Percentiles rank a stretch among this genome's conserved stretches.
phyloP scores from a whole-genome alignment of 2,888 invertebrate genomes.

The Chloroclystis v-ata region DNA sequence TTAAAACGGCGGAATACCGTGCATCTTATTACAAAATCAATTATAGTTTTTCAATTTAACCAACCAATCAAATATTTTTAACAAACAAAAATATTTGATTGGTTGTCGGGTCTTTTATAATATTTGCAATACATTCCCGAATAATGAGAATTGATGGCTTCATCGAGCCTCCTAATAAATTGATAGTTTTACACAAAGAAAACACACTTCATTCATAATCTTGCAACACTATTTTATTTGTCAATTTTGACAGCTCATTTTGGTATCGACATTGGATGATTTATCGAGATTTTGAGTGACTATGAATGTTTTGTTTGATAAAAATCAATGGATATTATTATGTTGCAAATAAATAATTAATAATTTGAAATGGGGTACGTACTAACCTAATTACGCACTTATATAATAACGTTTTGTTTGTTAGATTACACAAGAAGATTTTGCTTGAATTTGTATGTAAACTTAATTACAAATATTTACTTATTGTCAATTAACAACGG shows the following conservation, averaged over 20 bases:
- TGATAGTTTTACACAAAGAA: constrained; percentile 45
- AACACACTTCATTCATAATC: constrained; percentile 45
- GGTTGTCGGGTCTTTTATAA: not conserved
- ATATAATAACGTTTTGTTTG: too few species aligned
- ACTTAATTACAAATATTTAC: too few species aligned
- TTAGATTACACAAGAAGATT: too few species aligned
- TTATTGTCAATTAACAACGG: too few species aligned
- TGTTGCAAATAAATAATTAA: not conserved
- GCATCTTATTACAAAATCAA: too few species aligned
- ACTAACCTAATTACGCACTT: too few species aligned
- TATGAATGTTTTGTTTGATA: constrained; percentile 18
- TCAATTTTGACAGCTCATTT: constrained; percentile 58
- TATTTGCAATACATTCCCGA: not conserved
- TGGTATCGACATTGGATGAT: constrained; percentile 39
- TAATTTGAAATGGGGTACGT: too few species aligned
- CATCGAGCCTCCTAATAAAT: constrained; percentile 35
- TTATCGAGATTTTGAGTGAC: constrained; percentile 42
- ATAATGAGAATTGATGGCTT: not conserved
- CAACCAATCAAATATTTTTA: too few species aligned
- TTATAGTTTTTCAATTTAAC: too few species aligned
- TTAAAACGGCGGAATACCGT: too few species aligned
- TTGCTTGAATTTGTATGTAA: too few species aligned
- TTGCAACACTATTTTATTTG: constrained; percentile 56
- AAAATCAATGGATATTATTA: not conserved
- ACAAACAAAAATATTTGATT: too few species aligned